Conservation (phyloP, 2,797 vertebrate species). For the Fratercula arctica region DNA sequence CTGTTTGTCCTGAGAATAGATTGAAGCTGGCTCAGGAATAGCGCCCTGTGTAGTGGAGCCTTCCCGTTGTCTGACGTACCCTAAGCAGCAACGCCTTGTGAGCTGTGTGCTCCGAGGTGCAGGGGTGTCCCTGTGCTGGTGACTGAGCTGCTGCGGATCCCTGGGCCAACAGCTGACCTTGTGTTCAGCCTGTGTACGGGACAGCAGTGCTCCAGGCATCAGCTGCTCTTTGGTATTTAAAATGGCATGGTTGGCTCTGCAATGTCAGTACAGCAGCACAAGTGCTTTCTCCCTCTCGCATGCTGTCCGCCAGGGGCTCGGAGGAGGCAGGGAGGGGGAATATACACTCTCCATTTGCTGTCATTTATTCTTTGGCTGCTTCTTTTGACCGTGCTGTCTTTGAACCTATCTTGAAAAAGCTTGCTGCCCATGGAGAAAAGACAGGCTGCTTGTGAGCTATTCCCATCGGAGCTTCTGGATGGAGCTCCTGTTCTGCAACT, state of each 20-base stretch:
- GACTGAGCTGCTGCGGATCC: not conserved
- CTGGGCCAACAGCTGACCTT: not conserved
- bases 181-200: not conserved
- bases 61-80: not conserved
- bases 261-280: not conserved
- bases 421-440: not conserved
- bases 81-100: accelerated
- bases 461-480: not conserved
- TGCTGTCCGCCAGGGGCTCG: not conserved
- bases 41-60: not conserved
- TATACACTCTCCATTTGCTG: not conserved
- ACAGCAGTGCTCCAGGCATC: not conserved
- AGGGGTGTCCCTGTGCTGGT: not conserved
- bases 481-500: not conserved
- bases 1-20: not conserved
- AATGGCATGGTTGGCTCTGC: not conserved
- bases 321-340: not conserved
- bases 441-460: not conserved
- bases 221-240: constrained; percentile 32
- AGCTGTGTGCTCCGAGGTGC: not conserved
- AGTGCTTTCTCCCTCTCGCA: not conserved
- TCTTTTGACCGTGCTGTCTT: not conserved
- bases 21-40: not conserved
- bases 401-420: constrained; percentile 16
- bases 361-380: not conserved